Evolutionary conservation across 2,113 vertebrate genomes (phyloP), one percentile per base, ranked within the genome.

Genomic region (Phrynosoma blainvillii): DNA sequence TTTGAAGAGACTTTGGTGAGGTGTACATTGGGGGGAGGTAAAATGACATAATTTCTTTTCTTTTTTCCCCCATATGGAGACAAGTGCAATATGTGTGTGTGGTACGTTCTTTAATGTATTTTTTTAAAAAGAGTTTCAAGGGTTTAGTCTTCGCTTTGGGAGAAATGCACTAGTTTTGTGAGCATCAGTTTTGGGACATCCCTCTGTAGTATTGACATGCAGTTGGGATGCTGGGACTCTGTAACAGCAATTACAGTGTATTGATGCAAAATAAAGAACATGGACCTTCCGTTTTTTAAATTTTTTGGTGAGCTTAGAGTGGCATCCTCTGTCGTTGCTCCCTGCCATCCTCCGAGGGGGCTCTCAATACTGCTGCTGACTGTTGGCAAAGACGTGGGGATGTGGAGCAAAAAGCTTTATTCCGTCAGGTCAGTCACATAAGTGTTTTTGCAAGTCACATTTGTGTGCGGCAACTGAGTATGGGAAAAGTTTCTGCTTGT

Each of bases 51-150:
- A 62, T 62, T 62, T 62, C 18, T 59, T 16, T 62, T 62, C 59
- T 62, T 62, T 18, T 62, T 59, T 23, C 23, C 5, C 36, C 25
- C 94, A 95, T 92, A 96, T 77, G 84, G 95, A 97, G 95, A 95
- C 91, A 96, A 96, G 96, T 97, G 96, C 96, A 97, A 96, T 97
- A 94, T 84, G 94, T 96, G 92, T 86, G 94, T 76, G 96, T 96
- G 97, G 96, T 97, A 96, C 92, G 94, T 95, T 95, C 94, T 94
- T 96, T 92, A 95, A 92, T 95, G 92, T 96, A 94, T 92, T 96
- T 93, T 95, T 96, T 95, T 94, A 89, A 76, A 95, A 95, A 92
- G 90, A 94, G 75, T 95, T 96, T 92, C 92, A 83, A 94, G 93
- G 91, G 95, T 88, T 71, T 94, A 95, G 92, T 95, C 95, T 96